Conservation (phyloP, 2,888 invertebrate species). For the Calameuta pallipes region DNA sequence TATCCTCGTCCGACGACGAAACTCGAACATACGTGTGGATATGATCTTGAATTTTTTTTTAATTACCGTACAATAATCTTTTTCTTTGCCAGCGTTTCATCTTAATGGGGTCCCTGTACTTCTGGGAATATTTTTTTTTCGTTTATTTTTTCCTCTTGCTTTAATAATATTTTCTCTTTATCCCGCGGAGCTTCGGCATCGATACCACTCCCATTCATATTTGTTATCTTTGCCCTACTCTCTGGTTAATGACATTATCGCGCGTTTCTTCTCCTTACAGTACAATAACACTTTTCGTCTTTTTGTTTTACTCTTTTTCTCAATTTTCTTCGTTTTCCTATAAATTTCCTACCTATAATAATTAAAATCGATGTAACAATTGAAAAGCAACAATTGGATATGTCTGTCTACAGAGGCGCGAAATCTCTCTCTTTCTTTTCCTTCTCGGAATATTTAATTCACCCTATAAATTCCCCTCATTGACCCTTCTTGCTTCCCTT, state of each 20-base stretch:
- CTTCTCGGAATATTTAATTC: not conserved
- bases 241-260: not conserved
- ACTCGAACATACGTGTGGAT: not conserved
- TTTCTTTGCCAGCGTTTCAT: not conserved
- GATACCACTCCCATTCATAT: not conserved
- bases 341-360: not conserved
- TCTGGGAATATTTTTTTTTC: not conserved
- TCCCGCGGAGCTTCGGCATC: not conserved
- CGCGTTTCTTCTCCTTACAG: not conserved
- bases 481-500: not conserved
- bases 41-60: not conserved
- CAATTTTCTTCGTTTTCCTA: not conserved
- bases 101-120: not conserved
- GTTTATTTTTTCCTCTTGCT: not conserved
- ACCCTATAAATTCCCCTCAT: not conserved
- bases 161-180: not conserved
- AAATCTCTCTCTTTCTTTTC: not conserved
- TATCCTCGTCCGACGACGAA: not conserved
- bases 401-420: conserved; percentile 1
- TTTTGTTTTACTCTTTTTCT: not conserved
- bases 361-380: not conserved
- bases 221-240: not conserved
- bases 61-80: not conserved
- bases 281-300: not conserved
- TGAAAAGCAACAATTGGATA: conserved; percentile 8